A percentile compares a stretch with the other conserved stretches of the same genome.
These are phyloP conservation scores for Teleogryllus oceanicus DNA, from an alignment of 2,888 invertebrate species.

Conservation along the genomic window DNA sequence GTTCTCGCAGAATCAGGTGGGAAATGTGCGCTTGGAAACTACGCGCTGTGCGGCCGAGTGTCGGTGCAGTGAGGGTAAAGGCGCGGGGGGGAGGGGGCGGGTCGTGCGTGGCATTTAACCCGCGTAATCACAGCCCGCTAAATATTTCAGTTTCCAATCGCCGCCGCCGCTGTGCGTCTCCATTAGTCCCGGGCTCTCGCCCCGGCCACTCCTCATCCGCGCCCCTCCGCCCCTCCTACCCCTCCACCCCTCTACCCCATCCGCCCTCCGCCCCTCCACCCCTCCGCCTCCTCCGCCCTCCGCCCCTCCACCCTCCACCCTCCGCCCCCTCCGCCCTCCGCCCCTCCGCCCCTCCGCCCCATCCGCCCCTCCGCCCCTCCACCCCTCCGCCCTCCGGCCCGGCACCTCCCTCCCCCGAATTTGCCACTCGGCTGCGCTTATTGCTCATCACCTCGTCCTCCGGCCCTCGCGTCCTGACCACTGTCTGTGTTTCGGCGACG, in stretches of 20 bases:
- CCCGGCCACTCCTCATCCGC: background rate
- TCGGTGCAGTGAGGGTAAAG: too few relatives aligned
- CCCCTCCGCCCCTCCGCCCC: background rate
- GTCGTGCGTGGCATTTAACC: background rate
- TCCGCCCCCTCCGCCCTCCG: background rate
- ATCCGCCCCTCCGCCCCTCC: background rate
- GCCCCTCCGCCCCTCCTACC: background rate
- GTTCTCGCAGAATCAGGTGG: too few relatives aligned
- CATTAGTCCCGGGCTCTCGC: background rate
- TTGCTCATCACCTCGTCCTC: too few relatives aligned
- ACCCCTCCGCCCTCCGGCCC: background rate
- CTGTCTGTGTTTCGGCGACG: too few relatives aligned
- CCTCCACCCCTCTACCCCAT: too few relatives aligned
- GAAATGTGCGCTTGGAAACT: too few relatives aligned
- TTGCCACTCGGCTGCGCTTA: too few relatives aligned
- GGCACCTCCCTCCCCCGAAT: too few relatives aligned
- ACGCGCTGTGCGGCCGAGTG: background rate
- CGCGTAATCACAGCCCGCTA: background rate
- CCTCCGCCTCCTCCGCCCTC: too few relatives aligned
- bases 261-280: background rate
- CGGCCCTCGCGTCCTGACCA: too few relatives aligned
- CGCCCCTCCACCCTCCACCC: too few relatives aligned
- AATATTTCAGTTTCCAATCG: constrained; percentile 18
- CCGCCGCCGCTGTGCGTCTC: background rate
- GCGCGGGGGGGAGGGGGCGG: too few relatives aligned